Conservation (phyloP, 2,888 invertebrate species). For the Napeogenes inachia region DNA sequence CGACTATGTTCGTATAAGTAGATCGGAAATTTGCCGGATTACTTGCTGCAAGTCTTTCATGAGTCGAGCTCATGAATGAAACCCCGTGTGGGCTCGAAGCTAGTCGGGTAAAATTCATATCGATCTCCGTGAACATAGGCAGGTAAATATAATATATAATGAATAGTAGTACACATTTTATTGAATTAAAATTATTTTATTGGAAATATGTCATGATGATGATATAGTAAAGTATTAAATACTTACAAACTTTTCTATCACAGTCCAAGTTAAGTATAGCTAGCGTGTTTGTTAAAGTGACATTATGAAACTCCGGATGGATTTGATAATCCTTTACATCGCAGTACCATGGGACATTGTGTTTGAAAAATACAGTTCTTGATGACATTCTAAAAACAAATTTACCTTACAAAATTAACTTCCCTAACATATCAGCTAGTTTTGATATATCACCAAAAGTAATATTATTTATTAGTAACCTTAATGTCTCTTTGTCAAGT, state of each 20-base stretch:
- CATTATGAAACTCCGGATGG: slow-evolving; percentile 48
- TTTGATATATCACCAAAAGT: too few relatives aligned
- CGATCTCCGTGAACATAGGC: too few relatives aligned
- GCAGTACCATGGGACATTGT: slow-evolving; percentile 35
- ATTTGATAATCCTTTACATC: slow-evolving; percentile 34
- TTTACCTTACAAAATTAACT: too few relatives aligned
- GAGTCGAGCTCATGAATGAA: too few relatives aligned
- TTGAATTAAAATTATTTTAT: background rate
- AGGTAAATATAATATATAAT: too few relatives aligned
- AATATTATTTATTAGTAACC: slow-evolving; percentile 16
- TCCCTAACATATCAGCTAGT: too few relatives aligned
- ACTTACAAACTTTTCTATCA: slow-evolving; percentile 19
- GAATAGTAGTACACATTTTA: too few relatives aligned
- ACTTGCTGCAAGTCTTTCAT: too few relatives aligned
- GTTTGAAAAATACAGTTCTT: slow-evolving; percentile 43
- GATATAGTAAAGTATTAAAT: slow-evolving; percentile 1
- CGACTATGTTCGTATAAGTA: too few relatives aligned
- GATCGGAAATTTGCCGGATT: too few relatives aligned
- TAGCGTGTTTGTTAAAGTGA: slow-evolving; percentile 44
- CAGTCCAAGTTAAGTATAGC: slow-evolving; percentile 43
- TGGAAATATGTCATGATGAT: background rate
- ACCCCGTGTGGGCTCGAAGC: too few relatives aligned
- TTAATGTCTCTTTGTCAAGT: slow-evolving; percentile 22
- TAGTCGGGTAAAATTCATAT: too few relatives aligned
- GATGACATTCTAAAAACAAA: slow-evolving; percentile 37